These are phyloP conservation scores for Litocranius walleri DNA, from an alignment of 2,113 vertebrate species.

Conservation along the genomic window DNA sequence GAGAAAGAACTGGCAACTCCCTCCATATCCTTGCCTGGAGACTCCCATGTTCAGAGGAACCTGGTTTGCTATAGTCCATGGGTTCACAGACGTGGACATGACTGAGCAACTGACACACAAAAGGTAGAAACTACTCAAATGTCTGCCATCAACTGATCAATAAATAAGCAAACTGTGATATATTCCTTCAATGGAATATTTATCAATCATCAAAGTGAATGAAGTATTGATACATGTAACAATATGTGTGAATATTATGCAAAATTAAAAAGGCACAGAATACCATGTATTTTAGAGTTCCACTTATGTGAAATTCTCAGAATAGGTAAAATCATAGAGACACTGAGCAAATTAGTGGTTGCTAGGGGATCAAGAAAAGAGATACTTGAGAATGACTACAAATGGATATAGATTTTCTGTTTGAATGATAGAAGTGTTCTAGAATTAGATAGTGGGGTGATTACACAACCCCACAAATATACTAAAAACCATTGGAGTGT, in stretches of 20 bases:
- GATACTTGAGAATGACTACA: background rate
- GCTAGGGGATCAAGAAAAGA: background rate
- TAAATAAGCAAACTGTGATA: background rate
- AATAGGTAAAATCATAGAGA: background rate
- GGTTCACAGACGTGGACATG: fast-evolving
- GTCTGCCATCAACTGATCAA: background rate
- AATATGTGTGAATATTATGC: background rate
- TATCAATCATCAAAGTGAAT: background rate
- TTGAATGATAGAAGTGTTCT: background rate
- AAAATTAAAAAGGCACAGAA: background rate
- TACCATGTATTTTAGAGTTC: background rate
- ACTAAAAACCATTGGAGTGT: background rate
- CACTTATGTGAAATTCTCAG: background rate
- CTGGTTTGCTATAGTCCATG: background rate
- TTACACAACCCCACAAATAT: background rate
- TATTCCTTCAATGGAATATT: background rate
- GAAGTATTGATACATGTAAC: background rate
- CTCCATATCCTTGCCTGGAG: background rate
- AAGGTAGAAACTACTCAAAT: background rate
- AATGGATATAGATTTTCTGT: background rate
- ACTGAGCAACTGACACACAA: background rate
- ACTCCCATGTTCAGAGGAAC: background rate
- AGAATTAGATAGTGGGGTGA: background rate
- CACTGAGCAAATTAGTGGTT: background rate
- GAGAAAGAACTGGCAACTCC: background rate